Base-by-base conservation (phyloP, 2,888 invertebrate species). In the Cheilosia urbana region DNA sequence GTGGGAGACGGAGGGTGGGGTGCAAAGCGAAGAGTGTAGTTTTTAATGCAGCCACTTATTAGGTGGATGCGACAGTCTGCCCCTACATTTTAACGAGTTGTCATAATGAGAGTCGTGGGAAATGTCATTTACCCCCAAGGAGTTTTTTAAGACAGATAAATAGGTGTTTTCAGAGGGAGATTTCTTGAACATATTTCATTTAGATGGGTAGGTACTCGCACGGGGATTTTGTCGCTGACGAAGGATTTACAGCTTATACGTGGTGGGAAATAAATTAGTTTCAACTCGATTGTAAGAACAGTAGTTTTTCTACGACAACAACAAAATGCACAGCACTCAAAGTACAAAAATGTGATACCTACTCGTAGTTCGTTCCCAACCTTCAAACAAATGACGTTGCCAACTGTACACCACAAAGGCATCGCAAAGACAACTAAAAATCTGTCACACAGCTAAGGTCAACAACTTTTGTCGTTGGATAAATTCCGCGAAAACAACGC, bases 1-100 rank as follows among this genome's bases (percentile, higher is more conserved):
- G 53, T 47, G 51, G 57, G 24, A n/a, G 27, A 27, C 27, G 53
- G 17, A 19, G 47, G 27, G 60, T 34, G 34, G 24, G 37, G 53
- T 5, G 21, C 53, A 37, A 34, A 21, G 27, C 42, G 27, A 40
- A 27, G 47, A n/a, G 68, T 42, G 40, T 71, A 49, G 40, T 55
- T 71, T 73, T 79, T 68, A 75, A 79, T 69, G 73, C 21, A 57
- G 81, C 81, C 81, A 85, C 81, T 85, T 85, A 85, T 85, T 85
- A 81, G 85, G 76, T 76, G 57, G 65, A 76, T 71, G 9, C 60
- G 21, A 58, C 30, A 15, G 2, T 17, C 11, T 47, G 37, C 9
- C 19, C 51, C 19, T 53, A 55, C 53, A 37, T 80, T 76, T 85
- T 77, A 85, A 85, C 72, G 85, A 81, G 63, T 68, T 45, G 66